These are phyloP conservation scores for Lathamus discolor DNA, from an alignment of 2,113 vertebrate genomes.

Conservation along the genomic window DNA sequence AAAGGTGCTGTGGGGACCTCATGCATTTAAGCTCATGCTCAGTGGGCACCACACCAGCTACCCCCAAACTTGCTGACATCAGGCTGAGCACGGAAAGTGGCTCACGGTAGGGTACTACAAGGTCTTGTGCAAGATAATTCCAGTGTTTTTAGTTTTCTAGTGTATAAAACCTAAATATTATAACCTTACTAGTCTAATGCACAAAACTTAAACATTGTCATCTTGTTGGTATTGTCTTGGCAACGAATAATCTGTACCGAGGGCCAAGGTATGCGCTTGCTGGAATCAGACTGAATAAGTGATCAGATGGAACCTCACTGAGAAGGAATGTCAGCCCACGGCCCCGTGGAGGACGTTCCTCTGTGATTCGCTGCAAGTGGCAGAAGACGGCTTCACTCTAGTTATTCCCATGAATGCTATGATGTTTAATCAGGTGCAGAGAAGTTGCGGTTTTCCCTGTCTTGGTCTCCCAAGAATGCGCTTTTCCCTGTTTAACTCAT, in stretches of 20 bases:
- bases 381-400: neutral
- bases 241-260: too few relatives aligned
- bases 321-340: neutral
- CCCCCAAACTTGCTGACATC: neutral
- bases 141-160: neutral
- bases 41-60: rapidly evolving
- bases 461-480: neutral
- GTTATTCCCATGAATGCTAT: neutral
- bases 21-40: rapidly evolving
- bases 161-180: neutral
- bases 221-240: neutral
- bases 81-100: neutral
- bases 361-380: neutral
- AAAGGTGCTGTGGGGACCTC: neutral
- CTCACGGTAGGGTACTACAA: neutral
- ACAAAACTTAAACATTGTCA: neutral
- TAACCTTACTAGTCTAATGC: neutral
- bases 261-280: rapidly evolving
- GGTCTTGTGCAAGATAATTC: neutral
- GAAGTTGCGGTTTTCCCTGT: neutral
- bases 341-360: neutral
- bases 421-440: neutral
- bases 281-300: neutral
- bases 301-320: neutral
- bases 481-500: neutral